Conservation (phyloP, 1,140 invertebrate species). For the Hylyphantes graminicola region DNA sequence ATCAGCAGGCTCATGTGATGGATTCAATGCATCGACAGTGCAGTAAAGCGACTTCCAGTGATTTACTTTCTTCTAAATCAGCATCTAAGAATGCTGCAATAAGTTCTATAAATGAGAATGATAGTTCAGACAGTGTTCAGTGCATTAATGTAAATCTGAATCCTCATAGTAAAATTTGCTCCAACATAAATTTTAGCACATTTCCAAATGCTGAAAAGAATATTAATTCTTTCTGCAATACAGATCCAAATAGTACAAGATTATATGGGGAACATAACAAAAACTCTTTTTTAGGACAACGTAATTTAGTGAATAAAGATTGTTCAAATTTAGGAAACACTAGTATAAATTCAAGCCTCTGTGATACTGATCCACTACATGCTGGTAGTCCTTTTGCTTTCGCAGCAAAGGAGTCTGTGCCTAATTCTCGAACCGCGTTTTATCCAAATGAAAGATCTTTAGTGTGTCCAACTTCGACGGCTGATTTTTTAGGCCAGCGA, state of each 20-base stretch:
- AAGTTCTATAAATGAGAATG: constrained; percentile 44
- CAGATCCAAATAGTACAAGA: constrained; percentile 1
- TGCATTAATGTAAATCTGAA: constrained; percentile 46
- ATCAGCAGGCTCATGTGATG: constrained; percentile 20
- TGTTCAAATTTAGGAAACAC: constrained; percentile 43
- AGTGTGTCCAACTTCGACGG: constrained; percentile 1
- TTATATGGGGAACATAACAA: constrained; percentile 34
- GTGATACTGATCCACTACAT: constrained; percentile 19
- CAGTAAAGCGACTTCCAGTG: constrained; percentile 8
- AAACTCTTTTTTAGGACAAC: constrained; percentile 55
- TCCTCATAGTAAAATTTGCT: constrained; percentile 23
- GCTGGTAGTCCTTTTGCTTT: constrained; percentile 9
- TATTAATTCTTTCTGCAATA: constrained; percentile 6
- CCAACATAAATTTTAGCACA: constrained; percentile 48
- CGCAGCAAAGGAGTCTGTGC: background rate
- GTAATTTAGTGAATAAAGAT: constrained; percentile 52
- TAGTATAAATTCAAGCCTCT: constrained; percentile 1
- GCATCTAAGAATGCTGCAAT: background rate
- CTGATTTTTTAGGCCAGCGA: constrained; percentile 57
- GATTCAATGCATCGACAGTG: constrained; percentile 39
- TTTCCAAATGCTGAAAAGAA: constrained; percentile 39
- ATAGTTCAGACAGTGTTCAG: constrained; percentile 57
- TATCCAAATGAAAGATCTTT: constrained; percentile 1
- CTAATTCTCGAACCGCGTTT: background rate
- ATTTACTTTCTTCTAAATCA: constrained; percentile 7